phyloP scores from a whole-genome alignment of 1,140 invertebrate genomes.

The Diprion similis region DNA sequence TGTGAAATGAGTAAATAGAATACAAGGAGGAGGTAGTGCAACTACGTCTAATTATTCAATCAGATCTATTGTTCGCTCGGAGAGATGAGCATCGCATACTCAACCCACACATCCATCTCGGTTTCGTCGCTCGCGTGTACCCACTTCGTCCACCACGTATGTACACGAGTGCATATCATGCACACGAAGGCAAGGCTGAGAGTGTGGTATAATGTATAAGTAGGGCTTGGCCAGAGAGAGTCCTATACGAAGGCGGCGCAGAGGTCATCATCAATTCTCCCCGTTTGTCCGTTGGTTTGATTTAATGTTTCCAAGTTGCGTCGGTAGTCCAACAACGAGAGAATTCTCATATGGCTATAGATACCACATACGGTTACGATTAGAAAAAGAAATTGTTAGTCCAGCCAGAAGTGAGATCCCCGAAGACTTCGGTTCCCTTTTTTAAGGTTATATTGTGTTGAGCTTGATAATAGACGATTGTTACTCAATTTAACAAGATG shows the following conservation, averaged over 20 bases:
- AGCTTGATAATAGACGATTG: too few species aligned
- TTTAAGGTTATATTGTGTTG: too few species aligned
- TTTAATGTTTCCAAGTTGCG: not conserved
- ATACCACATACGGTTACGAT: too few species aligned
- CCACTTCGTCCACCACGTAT: not conserved
- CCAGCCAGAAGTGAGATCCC: too few species aligned
- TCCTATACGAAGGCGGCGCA: not conserved
- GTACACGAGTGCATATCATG: not conserved
- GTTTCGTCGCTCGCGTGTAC: not conserved
- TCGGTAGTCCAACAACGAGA: too few species aligned
- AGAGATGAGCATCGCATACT: slow-evolving; percentile 30
- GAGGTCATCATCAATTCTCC: slow-evolving; percentile 2
- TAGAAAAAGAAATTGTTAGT: too few species aligned
- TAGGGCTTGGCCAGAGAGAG: not conserved
- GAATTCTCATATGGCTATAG: too few species aligned
- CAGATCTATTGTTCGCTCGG: slow-evolving; percentile 15
- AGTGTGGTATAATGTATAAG: not conserved
- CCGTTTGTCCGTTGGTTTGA: slow-evolving; percentile 2
- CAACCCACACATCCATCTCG: slow-evolving; percentile 39
- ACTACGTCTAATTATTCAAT: slow-evolving; percentile 50
- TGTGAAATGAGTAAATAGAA: slow-evolving; percentile 14
- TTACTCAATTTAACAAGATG: too few species aligned
- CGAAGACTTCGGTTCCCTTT: too few species aligned
- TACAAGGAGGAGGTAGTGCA: slow-evolving; percentile 22
- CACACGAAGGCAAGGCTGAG: not conserved